Conservation (phyloP, 2,113 vertebrate genomes). For the Cyanocitta stelleri region DNA sequence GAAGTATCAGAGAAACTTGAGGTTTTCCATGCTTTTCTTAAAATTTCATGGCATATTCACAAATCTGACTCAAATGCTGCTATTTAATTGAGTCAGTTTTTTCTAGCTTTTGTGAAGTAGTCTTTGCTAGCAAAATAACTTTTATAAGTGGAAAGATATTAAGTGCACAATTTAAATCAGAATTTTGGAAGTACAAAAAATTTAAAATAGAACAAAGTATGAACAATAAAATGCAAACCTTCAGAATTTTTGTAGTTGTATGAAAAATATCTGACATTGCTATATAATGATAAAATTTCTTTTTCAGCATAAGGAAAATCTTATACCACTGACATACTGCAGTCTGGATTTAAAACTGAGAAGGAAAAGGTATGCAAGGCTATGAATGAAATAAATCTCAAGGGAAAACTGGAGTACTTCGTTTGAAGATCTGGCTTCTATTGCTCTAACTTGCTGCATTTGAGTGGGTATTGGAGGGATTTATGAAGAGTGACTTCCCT, state of each 20-base stretch:
- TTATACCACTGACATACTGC: neutral
- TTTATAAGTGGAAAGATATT: slow-evolving; percentile 20
- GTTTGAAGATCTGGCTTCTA: neutral
- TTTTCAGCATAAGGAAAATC: neutral
- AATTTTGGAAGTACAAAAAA: neutral
- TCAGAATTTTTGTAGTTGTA: neutral
- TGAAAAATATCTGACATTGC: neutral
- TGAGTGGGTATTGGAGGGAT: neutral
- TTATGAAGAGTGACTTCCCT: neutral
- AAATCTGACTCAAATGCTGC: slow-evolving; percentile 24
- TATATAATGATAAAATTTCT: neutral
- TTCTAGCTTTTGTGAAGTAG: slow-evolving; percentile 41
- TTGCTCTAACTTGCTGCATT: neutral
- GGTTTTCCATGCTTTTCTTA: neutral
- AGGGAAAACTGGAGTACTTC: neutral
- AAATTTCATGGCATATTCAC: slow-evolving; percentile 32
- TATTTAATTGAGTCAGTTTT: slow-evolving; percentile 31
- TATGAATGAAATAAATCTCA: neutral
- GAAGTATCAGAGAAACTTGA: neutral
- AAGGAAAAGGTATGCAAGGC: neutral
- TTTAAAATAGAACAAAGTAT: neutral
- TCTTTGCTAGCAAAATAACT: slow-evolving; percentile 17
- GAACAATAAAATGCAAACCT: neutral
- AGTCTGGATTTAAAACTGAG: neutral
- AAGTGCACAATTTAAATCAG: neutral